phyloP scores from a whole-genome alignment of 1,140 invertebrate genomes.

The Anoplolepis gracilipes region DNA sequence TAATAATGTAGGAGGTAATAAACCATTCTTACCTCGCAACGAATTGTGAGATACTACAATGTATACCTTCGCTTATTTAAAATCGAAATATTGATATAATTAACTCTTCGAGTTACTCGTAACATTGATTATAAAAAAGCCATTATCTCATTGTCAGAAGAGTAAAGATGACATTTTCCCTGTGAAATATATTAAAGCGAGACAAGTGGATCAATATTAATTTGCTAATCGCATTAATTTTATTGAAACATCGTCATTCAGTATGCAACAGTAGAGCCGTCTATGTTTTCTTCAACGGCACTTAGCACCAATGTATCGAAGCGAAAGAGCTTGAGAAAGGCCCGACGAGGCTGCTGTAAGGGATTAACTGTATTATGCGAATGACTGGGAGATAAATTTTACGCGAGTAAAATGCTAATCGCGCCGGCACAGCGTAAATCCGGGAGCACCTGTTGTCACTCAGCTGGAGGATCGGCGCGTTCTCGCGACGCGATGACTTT shows the following conservation, averaged over 20 bases:
- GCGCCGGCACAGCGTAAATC: constrained; percentile 45
- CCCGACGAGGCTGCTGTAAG: constrained; percentile 21
- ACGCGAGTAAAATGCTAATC: constrained; percentile 56
- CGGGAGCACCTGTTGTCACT: constrained; percentile 54
- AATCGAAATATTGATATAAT: constrained; percentile 4
- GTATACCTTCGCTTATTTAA: not conserved
- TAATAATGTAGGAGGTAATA: constrained; percentile 29
- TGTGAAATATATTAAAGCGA: not conserved
- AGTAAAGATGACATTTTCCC: not conserved
- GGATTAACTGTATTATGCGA: constrained; percentile 59
- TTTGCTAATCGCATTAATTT: constrained; percentile 42
- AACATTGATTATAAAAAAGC: not conserved
- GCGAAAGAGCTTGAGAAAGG: constrained; percentile 29
- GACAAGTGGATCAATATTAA: constrained; percentile 20
- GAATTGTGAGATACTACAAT: not conserved
- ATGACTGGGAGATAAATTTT: constrained; percentile 56
- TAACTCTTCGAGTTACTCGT: not conserved
- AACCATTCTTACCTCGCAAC: not conserved
- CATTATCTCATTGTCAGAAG: not conserved
- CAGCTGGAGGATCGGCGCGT: constrained; percentile 33
- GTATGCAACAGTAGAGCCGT: constrained; percentile 17
- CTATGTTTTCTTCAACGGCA: constrained; percentile 36
- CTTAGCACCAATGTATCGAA: constrained; percentile 49
- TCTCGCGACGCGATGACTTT: constrained; percentile 24
- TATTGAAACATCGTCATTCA: constrained; percentile 24